A percentile compares a stretch with the other conserved stretches of the same genome.
These are phyloP conservation scores for Xestia rhomboidea DNA, from an alignment of 2,888 invertebrate genomes.

Conservation along the genomic window DNA sequence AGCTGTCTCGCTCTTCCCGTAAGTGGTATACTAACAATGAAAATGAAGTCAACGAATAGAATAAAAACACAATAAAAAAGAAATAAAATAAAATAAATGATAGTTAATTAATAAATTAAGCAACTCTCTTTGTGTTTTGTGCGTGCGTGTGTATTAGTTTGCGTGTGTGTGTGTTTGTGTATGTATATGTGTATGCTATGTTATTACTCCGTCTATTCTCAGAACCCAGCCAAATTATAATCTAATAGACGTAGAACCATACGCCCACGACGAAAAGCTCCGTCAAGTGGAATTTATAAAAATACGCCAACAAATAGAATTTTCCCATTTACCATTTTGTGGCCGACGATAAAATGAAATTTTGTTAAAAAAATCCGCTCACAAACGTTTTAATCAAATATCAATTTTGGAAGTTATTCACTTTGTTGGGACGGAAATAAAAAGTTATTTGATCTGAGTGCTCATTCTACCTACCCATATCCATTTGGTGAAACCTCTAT, in stretches of 20 bases:
- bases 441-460: constrained; percentile 60
- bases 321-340: constrained; percentile 40
- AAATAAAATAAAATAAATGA: too few species aligned
- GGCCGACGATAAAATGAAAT: constrained; percentile 46
- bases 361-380: constrained; percentile 50
- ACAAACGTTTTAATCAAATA: constrained; percentile 61
- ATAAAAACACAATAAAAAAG: too few species aligned
- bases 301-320: constrained; percentile 39
- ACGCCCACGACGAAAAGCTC: constrained; percentile 23
- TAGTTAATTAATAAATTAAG: too few species aligned
- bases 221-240: neutral
- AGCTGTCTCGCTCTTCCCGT: too few species aligned
- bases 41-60: too few species aligned
- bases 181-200: too few species aligned
- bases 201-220: constrained; percentile 1
- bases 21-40: too few species aligned
- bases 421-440: constrained; percentile 61
- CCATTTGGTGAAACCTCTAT: constrained; percentile 54
- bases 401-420: constrained; percentile 65
- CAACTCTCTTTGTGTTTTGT: too few species aligned
- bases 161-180: too few species aligned
- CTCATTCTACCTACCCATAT: constrained; percentile 54
- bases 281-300: constrained; percentile 32
- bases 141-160: too few species aligned
- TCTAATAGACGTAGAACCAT: neutral